Evolutionary conservation across 2,113 vertebrate genomes (phyloP).

Genomic region (Geothlypis trichas): DNA sequence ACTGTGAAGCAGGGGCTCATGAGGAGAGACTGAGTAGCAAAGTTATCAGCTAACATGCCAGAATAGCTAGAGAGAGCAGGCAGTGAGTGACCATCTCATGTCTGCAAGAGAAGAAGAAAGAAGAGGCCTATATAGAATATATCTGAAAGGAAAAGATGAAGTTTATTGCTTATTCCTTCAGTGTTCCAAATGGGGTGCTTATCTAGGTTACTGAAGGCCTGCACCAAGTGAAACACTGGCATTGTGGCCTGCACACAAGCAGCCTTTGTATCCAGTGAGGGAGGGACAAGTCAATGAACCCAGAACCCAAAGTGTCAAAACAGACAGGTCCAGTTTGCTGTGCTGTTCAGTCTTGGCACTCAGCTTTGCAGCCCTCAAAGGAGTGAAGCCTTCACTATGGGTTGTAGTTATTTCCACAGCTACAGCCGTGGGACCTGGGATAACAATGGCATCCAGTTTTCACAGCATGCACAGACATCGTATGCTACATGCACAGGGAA

Average conservation of each 20-base stretch:
- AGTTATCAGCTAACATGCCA: background rate
- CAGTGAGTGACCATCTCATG: background rate
- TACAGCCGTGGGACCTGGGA: background rate
- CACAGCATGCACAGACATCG: background rate
- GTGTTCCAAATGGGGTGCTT: background rate
- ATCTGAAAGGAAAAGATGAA: background rate
- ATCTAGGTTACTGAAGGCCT: background rate
- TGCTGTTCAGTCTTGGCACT: background rate
- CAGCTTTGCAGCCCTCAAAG: background rate
- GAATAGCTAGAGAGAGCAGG: background rate
- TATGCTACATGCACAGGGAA: background rate
- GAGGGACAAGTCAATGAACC: background rate
- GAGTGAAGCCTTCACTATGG: background rate
- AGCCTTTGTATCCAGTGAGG: background rate
- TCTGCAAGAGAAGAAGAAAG: background rate
- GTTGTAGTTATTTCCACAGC: background rate
- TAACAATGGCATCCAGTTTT: background rate
- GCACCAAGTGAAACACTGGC: background rate
- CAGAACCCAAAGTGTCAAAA: background rate
- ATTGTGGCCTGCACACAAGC: background rate
- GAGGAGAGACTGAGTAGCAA: background rate
- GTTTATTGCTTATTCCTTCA: background rate
- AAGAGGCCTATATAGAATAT: fast-evolving
- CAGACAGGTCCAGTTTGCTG: fast-evolving
- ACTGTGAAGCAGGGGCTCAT: background rate